Evolutionary conservation across 2,888 invertebrate genomes (phyloP).

Genomic region (Leptopilina myrica): DNA sequence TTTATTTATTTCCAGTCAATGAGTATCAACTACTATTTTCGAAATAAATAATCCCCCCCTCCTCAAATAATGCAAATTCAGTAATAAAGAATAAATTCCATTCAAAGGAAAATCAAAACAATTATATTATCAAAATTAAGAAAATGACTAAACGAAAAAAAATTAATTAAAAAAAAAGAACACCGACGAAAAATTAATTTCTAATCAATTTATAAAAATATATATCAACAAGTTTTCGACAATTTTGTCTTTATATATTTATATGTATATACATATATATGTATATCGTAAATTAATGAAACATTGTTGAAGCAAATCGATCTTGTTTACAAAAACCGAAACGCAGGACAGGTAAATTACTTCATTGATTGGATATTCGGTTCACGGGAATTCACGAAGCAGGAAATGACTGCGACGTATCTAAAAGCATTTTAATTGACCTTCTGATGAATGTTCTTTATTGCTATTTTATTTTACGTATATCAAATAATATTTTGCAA

Average conservation of each 20-base stretch:
- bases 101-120: too few species aligned
- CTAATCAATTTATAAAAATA: too few species aligned
- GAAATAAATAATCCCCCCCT: too few species aligned
- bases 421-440: constrained; percentile 18
- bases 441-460: not conserved
- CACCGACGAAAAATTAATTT: too few species aligned
- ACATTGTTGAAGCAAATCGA: constrained; percentile 16
- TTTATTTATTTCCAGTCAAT: too few species aligned
- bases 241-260: not conserved
- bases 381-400: constrained; percentile 13
- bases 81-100: too few species aligned
- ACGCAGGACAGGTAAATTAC: constrained; percentile 17
- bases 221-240: too few species aligned
- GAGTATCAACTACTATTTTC: too few species aligned
- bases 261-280: not conserved
- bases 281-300: not conserved
- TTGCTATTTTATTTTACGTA: not conserved
- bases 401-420: constrained; percentile 22
- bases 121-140: too few species aligned
- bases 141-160: too few species aligned
- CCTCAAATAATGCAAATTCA: too few species aligned
- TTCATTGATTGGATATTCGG: constrained; percentile 21
- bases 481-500: not conserved
- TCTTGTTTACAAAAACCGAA: constrained; percentile 17
- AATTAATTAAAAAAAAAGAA: too few species aligned